These are phyloP conservation scores for Tringa solitaria DNA, from an alignment of 2,113 vertebrate species.

Conservation along the genomic window DNA sequence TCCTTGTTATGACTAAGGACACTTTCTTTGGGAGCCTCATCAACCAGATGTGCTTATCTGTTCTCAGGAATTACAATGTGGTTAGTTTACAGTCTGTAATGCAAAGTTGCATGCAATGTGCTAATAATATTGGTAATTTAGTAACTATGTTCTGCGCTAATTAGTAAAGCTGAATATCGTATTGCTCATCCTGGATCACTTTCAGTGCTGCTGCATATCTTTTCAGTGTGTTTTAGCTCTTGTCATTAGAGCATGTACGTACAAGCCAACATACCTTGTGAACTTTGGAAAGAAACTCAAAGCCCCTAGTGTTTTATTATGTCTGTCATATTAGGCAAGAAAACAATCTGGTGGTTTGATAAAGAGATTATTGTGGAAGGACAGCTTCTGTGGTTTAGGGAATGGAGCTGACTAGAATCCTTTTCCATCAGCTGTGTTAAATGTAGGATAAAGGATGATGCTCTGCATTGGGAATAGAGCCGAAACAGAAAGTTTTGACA, in stretches of 20 bases:
- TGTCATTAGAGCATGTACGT: slow-evolving; percentile 21
- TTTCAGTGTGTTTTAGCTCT: slow-evolving; percentile 10
- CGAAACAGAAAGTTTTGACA: not conserved
- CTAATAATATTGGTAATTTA: slow-evolving; percentile 53
- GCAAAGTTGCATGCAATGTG: slow-evolving; percentile 31
- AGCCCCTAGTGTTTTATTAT: slow-evolving; percentile 25
- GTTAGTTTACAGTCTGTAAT: slow-evolving; percentile 49
- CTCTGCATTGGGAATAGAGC: not conserved
- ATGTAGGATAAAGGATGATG: not conserved
- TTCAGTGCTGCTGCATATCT: slow-evolving; percentile 28
- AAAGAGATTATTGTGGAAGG: slow-evolving; percentile 40
- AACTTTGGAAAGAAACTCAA: slow-evolving; percentile 44
- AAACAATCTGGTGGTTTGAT: slow-evolving; percentile 36
- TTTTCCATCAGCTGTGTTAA: not conserved
- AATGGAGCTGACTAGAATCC: not conserved
- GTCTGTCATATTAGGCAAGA: slow-evolving; percentile 21
- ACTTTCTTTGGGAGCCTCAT: not conserved
- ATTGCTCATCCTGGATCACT: slow-evolving; percentile 60
- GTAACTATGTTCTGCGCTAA: slow-evolving; percentile 40
- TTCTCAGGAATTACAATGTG: slow-evolving; percentile 28
- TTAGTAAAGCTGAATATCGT: slow-evolving; percentile 27
- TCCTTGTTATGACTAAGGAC: slow-evolving; percentile 4
- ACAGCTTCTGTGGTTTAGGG: not conserved
- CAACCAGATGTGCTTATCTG: slow-evolving; percentile 5
- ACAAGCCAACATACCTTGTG: slow-evolving; percentile 37